These are phyloP conservation scores for Eupleurogrammus muticus DNA, from an alignment of 2,797 vertebrate genomes.

Conservation along the genomic window DNA sequence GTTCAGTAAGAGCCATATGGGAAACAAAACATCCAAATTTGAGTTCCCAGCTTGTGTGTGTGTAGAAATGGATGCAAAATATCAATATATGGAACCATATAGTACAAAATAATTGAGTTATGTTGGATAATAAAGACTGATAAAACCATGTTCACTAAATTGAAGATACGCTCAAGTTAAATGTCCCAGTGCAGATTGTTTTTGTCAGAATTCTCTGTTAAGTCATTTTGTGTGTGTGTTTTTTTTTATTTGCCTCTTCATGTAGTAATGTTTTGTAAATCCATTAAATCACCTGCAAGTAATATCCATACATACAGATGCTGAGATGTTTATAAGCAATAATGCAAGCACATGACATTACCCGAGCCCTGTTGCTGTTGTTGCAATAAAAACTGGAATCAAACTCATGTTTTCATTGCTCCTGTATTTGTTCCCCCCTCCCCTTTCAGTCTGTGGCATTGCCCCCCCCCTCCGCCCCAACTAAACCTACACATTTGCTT, in stretches of 20 bases:
- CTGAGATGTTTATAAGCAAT: constrained; percentile 45
- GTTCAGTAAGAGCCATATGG: constrained; percentile 45
- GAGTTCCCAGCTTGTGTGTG: constrained; percentile 31
- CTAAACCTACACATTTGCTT: constrained; percentile 15
- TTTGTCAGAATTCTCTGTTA: constrained; percentile 45
- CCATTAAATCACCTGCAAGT: constrained; percentile 55
- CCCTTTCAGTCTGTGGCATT: constrained; percentile 33
- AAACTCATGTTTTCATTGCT: constrained; percentile 67
- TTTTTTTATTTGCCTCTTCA: constrained; percentile 55
- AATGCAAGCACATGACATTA: constrained; percentile 47
- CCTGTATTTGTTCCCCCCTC: constrained; percentile 45
- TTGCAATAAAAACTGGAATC: constrained; percentile 80
- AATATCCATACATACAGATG: constrained; percentile 40
- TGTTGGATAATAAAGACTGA: background rate
- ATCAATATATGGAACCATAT: constrained; percentile 35
- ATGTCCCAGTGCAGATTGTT: constrained; percentile 30
- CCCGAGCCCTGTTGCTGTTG: constrained; percentile 52
- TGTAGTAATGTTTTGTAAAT: constrained; percentile 62
- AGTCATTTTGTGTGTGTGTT: constrained; percentile 52
- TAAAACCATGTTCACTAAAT: constrained; percentile 37
- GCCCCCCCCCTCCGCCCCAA: background rate
- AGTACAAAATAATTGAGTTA: constrained; percentile 38
- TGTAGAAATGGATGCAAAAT: constrained; percentile 36
- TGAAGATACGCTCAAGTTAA: constrained; percentile 13
- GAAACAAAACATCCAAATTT: constrained; percentile 34